Base-by-base conservation (phyloP, 2,888 invertebrate genomes). In the Coenonympha glycerion region DNA sequence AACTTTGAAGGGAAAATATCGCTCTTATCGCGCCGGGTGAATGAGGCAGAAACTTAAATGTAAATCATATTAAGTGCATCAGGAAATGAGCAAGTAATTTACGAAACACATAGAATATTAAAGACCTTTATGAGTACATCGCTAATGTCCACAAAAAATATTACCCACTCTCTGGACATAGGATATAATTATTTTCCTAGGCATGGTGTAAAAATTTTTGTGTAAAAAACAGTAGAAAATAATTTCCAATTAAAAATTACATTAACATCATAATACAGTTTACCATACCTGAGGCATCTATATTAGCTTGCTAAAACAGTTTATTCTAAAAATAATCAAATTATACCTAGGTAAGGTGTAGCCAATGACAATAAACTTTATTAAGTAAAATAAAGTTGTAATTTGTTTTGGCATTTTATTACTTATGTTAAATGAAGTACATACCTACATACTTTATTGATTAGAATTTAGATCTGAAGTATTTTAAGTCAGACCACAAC, bases 271-370 rank as follows among this genome's bases (percentile, higher is more conserved):
- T 8, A 34, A 41, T 40, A 31, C n/a, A 15, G 8, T 37, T 9
- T 21, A 55, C 53, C 50, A 49, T 49, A 57, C 54, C 52, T 56
- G 47, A 44, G 54, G 46, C 59, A 58, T 64, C 41, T 28, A 46
- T 51, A 57, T 34, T 22, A 26, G 53, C 36, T 33, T 47, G 51
- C 47, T 51, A 51, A 34, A 50, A 50, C 6, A 30, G 15, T 48
- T 34, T 42, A 19, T 31, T 44, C 47, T 47, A 44, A 49, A 41
- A 47, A 50, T 30, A 47, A 51, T 46, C 22, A 46, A 49, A 36
- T 31, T 26, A 22, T 21, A 45, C 34, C 6, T 22, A 34, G 26
- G 22, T 24, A 31, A 42, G 13, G 3, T 49, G 46, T 54, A 44
- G 47, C 53, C 50, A 51, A 39, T 34, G 5, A 16, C 28, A 34